phyloP scores from a whole-genome alignment of 2,888 invertebrate species.

The Drepana falcataria region DNA sequence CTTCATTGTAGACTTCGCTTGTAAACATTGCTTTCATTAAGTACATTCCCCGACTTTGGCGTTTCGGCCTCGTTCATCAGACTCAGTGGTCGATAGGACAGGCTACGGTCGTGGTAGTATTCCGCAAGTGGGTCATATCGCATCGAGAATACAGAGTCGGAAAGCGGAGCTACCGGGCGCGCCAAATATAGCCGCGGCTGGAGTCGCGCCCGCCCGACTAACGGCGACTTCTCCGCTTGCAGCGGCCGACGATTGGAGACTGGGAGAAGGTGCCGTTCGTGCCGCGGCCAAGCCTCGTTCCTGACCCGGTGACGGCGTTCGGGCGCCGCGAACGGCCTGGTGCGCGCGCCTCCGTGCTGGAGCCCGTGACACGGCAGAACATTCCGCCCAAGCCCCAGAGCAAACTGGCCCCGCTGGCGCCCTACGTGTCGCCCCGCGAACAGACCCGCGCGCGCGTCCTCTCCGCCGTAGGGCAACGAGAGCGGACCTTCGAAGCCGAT shows the following conservation, averaged over 20 bases:
- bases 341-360: conserved; percentile 64
- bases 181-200: conserved; percentile 80
- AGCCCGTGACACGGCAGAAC: conserved; percentile 79
- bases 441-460: conserved; percentile 82
- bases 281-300: conserved; percentile 90
- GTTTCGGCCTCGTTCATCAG: conserved; percentile 12
- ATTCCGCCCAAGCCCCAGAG: conserved; percentile 80
- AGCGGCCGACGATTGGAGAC: conserved; percentile 86
- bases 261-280: conserved; percentile 94
- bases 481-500: conserved; percentile 78
- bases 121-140: conserved; percentile 68
- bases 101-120: conserved; percentile 35
- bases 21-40: conserved; percentile 63
- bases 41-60: conserved; percentile 23
- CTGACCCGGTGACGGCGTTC: conserved; percentile 91
- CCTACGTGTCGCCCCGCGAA: conserved; percentile 84
- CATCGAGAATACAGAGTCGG: conserved; percentile 54
- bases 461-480: conserved; percentile 77
- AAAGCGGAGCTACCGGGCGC: conserved; percentile 71
- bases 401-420: conserved; percentile 80
- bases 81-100: conserved; percentile 22
- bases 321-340: conserved; percentile 81
- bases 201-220: conserved; percentile 70
- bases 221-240: conserved; percentile 80
- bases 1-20: conserved; percentile 45